These are phyloP conservation scores for Ophion costatus DNA, from an alignment of 2,888 invertebrate genomes.

Conservation along the genomic window DNA sequence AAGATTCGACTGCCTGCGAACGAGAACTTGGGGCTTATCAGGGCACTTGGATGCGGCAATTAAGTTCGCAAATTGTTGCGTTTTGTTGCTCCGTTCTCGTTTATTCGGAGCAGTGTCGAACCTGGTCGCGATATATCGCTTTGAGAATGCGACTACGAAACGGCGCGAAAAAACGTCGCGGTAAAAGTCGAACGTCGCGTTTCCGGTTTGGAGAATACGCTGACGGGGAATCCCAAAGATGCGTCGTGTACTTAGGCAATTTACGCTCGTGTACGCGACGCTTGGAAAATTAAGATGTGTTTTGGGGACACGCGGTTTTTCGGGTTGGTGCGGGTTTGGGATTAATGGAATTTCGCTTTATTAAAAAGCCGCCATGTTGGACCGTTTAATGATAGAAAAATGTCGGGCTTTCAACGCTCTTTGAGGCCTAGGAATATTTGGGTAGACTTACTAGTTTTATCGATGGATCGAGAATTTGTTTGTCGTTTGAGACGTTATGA, in stretches of 20 bases:
- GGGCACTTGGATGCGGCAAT: background rate
- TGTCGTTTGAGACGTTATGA: too few relatives aligned
- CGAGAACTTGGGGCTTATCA: too few relatives aligned
- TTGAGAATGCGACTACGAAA: background rate
- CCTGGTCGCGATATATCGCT: slow-evolving; percentile 9
- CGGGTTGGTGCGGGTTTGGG: background rate
- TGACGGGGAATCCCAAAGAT: background rate
- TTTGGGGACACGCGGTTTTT: slow-evolving; percentile 42
- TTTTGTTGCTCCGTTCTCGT: background rate
- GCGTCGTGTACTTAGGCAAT: background rate
- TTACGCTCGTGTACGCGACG: background rate
- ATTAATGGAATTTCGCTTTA: slow-evolving; percentile 13
- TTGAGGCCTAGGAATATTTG: background rate
- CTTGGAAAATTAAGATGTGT: slow-evolving; percentile 36
- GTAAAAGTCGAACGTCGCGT: background rate
- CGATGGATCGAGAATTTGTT: too few relatives aligned
- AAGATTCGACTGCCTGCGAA: too few relatives aligned
- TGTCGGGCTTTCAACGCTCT: background rate
- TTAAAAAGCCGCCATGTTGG: slow-evolving; percentile 33
- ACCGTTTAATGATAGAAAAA: background rate
- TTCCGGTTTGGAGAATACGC: background rate
- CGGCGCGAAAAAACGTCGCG: background rate
- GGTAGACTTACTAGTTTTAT: background rate
- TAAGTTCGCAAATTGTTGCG: background rate
- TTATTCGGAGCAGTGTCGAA: background rate